These are phyloP conservation scores for Melangyna quadrimaculata DNA, from an alignment of 2,888 invertebrate genomes.

Conservation along the genomic window DNA sequence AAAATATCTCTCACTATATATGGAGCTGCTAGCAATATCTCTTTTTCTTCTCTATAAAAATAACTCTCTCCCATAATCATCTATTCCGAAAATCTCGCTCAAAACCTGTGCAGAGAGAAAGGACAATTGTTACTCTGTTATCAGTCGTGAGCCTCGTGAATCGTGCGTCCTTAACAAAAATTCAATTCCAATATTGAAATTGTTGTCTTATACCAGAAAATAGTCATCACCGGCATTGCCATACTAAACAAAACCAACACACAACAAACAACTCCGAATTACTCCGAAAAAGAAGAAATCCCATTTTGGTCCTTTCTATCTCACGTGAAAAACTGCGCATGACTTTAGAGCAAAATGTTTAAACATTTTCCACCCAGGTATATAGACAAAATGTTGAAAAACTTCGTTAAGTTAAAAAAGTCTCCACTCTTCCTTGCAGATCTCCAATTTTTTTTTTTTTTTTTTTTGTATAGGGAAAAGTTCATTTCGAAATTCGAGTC, in stretches of 20 bases:
- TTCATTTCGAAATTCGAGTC: slow-evolving; percentile 14
- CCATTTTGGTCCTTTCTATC: slow-evolving; percentile 12
- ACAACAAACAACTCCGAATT: not conserved
- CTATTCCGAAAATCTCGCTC: slow-evolving; percentile 18
- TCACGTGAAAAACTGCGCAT: slow-evolving; percentile 21
- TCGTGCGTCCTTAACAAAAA: slow-evolving; percentile 8
- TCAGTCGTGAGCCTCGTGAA: slow-evolving; percentile 31
- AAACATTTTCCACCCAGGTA: slow-evolving; percentile 32
- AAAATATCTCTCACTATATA: slow-evolving; percentile 40
- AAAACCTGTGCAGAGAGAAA: slow-evolving; percentile 27
- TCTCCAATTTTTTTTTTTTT: no score
- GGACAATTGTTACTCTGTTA: slow-evolving; percentile 35
- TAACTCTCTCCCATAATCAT: not conserved
- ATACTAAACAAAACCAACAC: no score
- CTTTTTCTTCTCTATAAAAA: not conserved
- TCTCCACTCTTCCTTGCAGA: slow-evolving; percentile 34
- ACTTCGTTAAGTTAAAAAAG: slow-evolving; percentile 56
- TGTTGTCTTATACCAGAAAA: slow-evolving; percentile 40
- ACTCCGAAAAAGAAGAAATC: not conserved
- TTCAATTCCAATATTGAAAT: slow-evolving; percentile 46
- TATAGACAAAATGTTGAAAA: slow-evolving; percentile 50
- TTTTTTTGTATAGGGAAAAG: no score
- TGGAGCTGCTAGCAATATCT: no score
- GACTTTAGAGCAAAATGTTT: not conserved
- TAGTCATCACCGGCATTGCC: not conserved